Evolutionary conservation across 2,888 invertebrate species (phyloP), one percentile per base, ranked within the genome.

Genomic region (Sarcophaga subvicina): DNA sequence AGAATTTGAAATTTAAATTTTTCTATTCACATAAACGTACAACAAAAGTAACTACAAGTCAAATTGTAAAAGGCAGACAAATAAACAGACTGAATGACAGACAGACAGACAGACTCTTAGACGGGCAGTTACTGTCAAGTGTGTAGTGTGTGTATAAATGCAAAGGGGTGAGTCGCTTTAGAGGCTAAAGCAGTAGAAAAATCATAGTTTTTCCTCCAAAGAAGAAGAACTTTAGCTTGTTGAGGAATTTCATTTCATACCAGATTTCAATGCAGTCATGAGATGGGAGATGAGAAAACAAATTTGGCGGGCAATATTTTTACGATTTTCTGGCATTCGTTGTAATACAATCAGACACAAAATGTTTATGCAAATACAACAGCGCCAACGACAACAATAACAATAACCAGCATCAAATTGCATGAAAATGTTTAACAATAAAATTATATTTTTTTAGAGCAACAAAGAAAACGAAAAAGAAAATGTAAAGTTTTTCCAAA

Each of bases 371-470:
- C 64, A 72, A 66, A 70, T 11, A 54, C 8, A 67, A 69, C 45
- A 49, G 14, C 45, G 37, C 54, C 67, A 72, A 49, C 25, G 62
- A 76, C 47, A 63, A 4, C 10, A 12, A 54, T 54, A 72, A 60
- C 67, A 66, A 60, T 37, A 62, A 67, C 64, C 77, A 77, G 66
- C 73, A 83, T 79, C 63, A 79, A 83, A 83, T 73, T 83, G 83
- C 79, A 83, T 83, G 69, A 79, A 84, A 80, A 84, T 80, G 70
- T 70, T 54, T 80, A 78, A 79, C 63, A 83, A 83, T 83, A 59
- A 73, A 83, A 79, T 83, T 69, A 63, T 69, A 25, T 64, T 78
- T 63, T 78, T 63, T 76, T 10, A 22, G 63, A 17, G 37, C 54
- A 54, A 54, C 12, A 14, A 54, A 14, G 12, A 14, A 49, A 49